Percentiles rank a stretch among this genome's conserved stretches.
Evolutionary conservation across 2,888 invertebrate species (phyloP).

Genomic region (Abrostola triplasia): DNA sequence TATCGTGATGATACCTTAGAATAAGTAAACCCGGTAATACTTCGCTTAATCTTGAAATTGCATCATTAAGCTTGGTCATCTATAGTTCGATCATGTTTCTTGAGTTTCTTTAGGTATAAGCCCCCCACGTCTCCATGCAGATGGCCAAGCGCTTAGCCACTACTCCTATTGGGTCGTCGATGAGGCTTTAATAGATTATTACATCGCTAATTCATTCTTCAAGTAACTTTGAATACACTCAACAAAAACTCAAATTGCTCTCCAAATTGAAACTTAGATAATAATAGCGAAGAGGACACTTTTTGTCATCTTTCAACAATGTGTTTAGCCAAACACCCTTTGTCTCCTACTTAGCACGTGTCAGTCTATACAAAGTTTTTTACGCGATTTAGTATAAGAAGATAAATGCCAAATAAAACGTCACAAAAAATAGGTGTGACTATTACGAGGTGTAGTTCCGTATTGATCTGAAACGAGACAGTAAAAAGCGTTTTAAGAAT

Average conservation of each 20-base stretch:
- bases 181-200: conserved; percentile 19
- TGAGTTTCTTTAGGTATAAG: conserved; percentile 1
- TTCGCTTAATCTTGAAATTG: conserved; percentile 5
- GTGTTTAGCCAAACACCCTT: conserved; percentile 26
- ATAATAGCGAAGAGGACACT: conserved; percentile 29
- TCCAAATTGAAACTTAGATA: conserved; percentile 41
- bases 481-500: no score
- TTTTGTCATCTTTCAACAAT: conserved; percentile 26
- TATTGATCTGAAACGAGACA: no score
- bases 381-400: no score
- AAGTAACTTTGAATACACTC: conserved; percentile 19
- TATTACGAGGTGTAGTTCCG: no score
- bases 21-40: neutral
- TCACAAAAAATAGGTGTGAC: no score
- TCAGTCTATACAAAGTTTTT: neutral
- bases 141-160: neutral
- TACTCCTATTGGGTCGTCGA: conserved; percentile 11
- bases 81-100: neutral
- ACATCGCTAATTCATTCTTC: conserved; percentile 29
- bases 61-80: conserved; percentile 1
- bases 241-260: conserved; percentile 36
- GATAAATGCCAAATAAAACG: no score
- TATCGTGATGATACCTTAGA: no score
- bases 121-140: conserved; percentile 1
- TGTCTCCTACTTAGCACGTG: conserved; percentile 39